Conservation (phyloP, 2,113 vertebrate genomes). For the Gasterosteus nipponicus region DNA sequence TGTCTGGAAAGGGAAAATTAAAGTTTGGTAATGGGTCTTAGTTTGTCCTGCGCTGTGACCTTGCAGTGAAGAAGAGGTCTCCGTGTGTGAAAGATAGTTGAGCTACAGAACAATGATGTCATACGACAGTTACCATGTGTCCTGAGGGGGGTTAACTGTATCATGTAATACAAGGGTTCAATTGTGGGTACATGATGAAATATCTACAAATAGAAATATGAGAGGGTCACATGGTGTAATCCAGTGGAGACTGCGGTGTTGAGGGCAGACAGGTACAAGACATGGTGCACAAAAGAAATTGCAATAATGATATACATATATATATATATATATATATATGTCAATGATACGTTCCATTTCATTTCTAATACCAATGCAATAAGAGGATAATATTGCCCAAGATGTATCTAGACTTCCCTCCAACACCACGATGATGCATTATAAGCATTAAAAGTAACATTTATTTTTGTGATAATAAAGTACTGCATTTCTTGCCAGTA, state of each 20-base stretch:
- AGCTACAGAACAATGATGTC: not conserved
- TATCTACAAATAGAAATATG: not conserved
- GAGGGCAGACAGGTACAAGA: not conserved
- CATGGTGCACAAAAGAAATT: not conserved
- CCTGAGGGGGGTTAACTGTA: not conserved
- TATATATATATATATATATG: too few relatives aligned
- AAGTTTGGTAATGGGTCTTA: constrained; percentile 27
- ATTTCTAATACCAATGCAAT: not conserved
- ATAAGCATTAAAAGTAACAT: not conserved
- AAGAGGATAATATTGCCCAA: not conserved
- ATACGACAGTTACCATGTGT: not conserved
- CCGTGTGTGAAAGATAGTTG: not conserved
- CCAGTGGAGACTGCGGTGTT: not conserved
- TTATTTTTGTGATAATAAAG: not conserved
- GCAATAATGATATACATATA: not conserved
- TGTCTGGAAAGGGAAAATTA: constrained; percentile 21
- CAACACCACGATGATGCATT: not conserved
- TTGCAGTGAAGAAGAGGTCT: not conserved
- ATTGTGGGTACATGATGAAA: not conserved
- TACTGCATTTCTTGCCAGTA: not conserved
- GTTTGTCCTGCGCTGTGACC: constrained; percentile 23
- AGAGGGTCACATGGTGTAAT: not conserved
- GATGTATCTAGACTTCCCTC: not conserved
- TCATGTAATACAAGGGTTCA: not conserved
- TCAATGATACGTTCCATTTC: not conserved